Evolutionary conservation across 2,797 vertebrate species (phyloP), one percentile per base, ranked within the genome.

Genomic region (Ptychadena robeensis): DNA sequence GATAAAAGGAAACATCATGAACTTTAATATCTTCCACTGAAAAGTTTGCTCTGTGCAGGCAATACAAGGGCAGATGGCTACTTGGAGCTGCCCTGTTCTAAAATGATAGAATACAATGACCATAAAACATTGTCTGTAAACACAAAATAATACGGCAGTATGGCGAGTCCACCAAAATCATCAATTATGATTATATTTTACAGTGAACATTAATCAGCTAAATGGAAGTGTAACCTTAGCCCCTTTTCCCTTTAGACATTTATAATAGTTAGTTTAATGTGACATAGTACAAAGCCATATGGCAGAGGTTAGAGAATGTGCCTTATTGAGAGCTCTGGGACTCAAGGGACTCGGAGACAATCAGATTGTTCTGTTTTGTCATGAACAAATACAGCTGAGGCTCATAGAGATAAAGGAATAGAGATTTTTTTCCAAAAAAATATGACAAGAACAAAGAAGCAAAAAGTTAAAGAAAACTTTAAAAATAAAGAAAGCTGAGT

Each of bases 261-360:
- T 83, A 83, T 83, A 83, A 83, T 83, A 83, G 81, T 83, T 78
- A 83, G 74, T 83, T 83, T 83, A 83, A 71, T 83, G 68, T 83
- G 81, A 82, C 81, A 82, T 53, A 44, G 40, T 83, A 83, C 74
- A 83, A 72, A 48, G 68, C 81, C 81, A 83, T 83, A 83, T 65
- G 81, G 81, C 64, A 78, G 74, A 78, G 81, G 81, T 83, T 83
- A 78, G 37, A 78, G 59, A 82, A 71, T 71, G 59, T 37, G 67
- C 61, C 57, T 44, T 72, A 83, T 5, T 82, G 34, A 44, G 38
- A 77, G 59, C 67, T 38, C 65, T 59, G 81, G 14, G 34, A 66
- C 53, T 30, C 73, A 25, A 35, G 73, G 72, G 44, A 77, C 18
- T n/a, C 15, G 64, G 10, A 64, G 30, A 44, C 74, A 71, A 83